phyloP scores from a whole-genome alignment of 2,797 vertebrate genomes.

The Cirrhinus molitorella region DNA sequence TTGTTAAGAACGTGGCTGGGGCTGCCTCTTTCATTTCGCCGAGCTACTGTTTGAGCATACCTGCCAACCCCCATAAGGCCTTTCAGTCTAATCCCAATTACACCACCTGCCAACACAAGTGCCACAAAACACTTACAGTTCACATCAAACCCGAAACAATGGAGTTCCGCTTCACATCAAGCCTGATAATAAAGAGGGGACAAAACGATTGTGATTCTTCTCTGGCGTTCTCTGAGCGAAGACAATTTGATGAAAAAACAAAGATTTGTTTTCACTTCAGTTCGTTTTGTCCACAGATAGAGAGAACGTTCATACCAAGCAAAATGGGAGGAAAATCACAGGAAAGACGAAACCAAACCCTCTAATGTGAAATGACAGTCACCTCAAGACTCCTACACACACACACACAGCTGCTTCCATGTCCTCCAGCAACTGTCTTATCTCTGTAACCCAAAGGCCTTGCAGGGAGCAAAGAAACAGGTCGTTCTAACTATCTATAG shows the following conservation, averaged over 20 bases:
- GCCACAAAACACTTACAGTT: conserved; percentile 30
- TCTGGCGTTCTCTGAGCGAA: background rate
- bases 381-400: conserved; percentile 38
- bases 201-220: background rate
- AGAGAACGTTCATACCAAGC: background rate
- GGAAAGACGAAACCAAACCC: conserved; percentile 19
- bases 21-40: conserved; percentile 28
- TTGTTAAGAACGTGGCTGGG: conserved; percentile 16
- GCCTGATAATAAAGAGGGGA: conserved; percentile 18
- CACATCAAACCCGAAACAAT: conserved; percentile 30
- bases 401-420: conserved; percentile 59
- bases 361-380: conserved; percentile 56
- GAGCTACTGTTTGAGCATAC: conserved; percentile 14
- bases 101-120: conserved; percentile 26
- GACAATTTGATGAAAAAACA: background rate
- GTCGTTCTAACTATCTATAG: conserved; percentile 51
- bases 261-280: background rate
- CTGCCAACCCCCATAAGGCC: conserved; percentile 37
- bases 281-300: background rate
- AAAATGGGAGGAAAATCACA: conserved; percentile 5
- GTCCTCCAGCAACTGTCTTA: conserved; percentile 65
- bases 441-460: conserved; percentile 64
- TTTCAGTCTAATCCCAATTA: conserved; percentile 43
- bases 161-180: conserved; percentile 22
- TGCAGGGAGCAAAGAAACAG: conserved; percentile 59